Evolutionary conservation across 2,888 invertebrate genomes (phyloP).

Genomic region (Chalcis sispes): DNA sequence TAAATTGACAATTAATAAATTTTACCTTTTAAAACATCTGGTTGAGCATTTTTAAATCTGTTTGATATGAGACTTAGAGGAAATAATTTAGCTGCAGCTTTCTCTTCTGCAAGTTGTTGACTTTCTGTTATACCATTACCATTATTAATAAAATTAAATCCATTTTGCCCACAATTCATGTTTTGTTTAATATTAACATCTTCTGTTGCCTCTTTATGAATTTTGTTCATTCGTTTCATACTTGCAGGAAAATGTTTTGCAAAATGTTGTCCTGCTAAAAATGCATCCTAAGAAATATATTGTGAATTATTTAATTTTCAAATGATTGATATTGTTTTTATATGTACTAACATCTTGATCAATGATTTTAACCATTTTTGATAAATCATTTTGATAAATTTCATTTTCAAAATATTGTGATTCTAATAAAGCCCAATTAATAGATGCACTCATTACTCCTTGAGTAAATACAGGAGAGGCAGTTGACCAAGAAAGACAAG

Average conservation of each 20-base stretch:
- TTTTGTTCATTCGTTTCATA: slow-evolving; percentile 74
- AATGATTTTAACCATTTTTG: slow-evolving; percentile 90
- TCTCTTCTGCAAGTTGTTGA: slow-evolving; percentile 66
- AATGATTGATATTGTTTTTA: slow-evolving; percentile 1
- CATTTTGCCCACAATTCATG: not conserved
- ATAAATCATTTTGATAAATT: slow-evolving; percentile 87
- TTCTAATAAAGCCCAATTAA: slow-evolving; percentile 94
- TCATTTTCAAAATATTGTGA: slow-evolving; percentile 90
- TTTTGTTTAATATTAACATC: slow-evolving; percentile 67
- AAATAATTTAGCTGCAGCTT: slow-evolving; percentile 71
- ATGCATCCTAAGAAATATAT: slow-evolving; percentile 72
- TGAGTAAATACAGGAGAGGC: slow-evolving; percentile 96
- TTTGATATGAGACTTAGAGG: slow-evolving; percentile 70
- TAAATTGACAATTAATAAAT: not conserved
- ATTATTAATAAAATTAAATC: slow-evolving; percentile 7
- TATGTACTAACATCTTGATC: slow-evolving; percentile 79
- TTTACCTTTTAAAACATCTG: slow-evolving; percentile 66
- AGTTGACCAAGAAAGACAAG: slow-evolving; percentile 98
- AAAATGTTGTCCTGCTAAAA: slow-evolving; percentile 85
- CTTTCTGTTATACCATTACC: slow-evolving; percentile 23
- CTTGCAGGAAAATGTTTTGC: slow-evolving; percentile 81
- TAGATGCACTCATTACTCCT: slow-evolving; percentile 96
- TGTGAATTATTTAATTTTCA: not conserved
- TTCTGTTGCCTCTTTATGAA: slow-evolving; percentile 71
- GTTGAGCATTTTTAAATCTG: slow-evolving; percentile 68